phyloP scores from a whole-genome alignment of 2,113 vertebrate genomes.

The Himantopus leucocephalus region DNA sequence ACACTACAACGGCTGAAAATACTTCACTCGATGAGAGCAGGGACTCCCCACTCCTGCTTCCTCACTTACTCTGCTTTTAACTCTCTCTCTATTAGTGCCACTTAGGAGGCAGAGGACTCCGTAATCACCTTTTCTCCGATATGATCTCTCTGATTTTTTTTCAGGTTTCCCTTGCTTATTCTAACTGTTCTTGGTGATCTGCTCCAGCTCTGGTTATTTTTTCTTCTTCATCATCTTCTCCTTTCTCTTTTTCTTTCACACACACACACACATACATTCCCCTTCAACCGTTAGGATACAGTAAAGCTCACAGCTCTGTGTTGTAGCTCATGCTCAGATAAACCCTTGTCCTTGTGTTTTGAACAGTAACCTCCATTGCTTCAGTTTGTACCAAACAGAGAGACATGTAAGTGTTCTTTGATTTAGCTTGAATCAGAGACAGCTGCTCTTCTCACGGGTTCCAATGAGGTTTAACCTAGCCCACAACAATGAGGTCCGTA shows the following conservation, averaged over 20 bases:
- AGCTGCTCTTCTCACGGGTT: neutral
- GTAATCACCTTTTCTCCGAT: neutral
- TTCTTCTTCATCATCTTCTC: neutral
- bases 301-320: neutral
- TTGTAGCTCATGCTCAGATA: neutral
- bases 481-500: neutral
- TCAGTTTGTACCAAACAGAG: neutral
- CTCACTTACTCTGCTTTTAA: neutral
- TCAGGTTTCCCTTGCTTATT: neutral
- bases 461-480: neutral
- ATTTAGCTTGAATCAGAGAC: neutral
- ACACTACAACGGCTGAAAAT: neutral
- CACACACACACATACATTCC: neutral
- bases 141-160: neutral
- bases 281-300: neutral
- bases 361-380: neutral
- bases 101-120: neutral
- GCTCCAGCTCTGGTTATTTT: neutral
- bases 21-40: neutral
- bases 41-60: neutral
- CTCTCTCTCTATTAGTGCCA: neutral
- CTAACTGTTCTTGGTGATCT: neutral
- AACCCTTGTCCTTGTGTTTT: neutral
- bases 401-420: neutral
- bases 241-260: neutral